Percentiles rank a stretch among this genome's conserved stretches.
Evolutionary conservation across 1,140 invertebrate species (phyloP).

Genomic region (Pectinophora gossypiella): DNA sequence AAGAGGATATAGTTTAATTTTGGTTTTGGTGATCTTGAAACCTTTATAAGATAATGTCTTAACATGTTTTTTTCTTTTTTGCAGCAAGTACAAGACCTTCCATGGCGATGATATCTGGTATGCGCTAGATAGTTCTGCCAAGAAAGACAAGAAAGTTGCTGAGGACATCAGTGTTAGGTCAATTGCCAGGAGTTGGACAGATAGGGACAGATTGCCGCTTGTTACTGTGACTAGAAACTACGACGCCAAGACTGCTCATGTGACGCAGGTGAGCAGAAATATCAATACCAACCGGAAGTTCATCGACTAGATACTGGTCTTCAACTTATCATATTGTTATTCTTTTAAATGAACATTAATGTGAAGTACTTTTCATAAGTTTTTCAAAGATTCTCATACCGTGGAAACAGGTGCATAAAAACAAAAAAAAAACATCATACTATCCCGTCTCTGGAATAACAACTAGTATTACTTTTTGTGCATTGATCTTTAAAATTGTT

Average conservation of each 20-base stretch:
- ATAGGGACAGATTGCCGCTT: constrained; percentile 87
- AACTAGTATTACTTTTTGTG: too few relatives aligned
- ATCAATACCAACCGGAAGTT: too few relatives aligned
- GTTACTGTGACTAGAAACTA: constrained; percentile 85
- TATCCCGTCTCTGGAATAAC: too few relatives aligned
- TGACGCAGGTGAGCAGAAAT: constrained; percentile 79
- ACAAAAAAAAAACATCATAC: too few relatives aligned
- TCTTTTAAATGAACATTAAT: too few relatives aligned
- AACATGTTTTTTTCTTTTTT: constrained; percentile 17
- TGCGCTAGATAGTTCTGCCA: constrained; percentile 81
- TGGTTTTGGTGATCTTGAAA: too few relatives aligned
- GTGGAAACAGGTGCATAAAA: too few relatives aligned
- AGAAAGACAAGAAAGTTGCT: constrained; percentile 76
- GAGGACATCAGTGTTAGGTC: constrained; percentile 77
- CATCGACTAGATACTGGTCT: not conserved
- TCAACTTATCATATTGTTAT: not conserved
- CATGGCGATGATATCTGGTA: constrained; percentile 88
- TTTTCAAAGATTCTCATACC: too few relatives aligned
- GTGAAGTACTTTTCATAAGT: constrained; percentile 5
- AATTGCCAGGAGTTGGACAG: constrained; percentile 88
- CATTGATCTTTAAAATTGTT: not conserved
- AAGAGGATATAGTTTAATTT: too few relatives aligned
- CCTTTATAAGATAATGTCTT: too few relatives aligned
- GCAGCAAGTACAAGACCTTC: constrained; percentile 84
- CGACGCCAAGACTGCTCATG: constrained; percentile 76